Evolutionary conservation across 2,797 vertebrate species (phyloP).

Genomic region (Rhynchonycteris naso): DNA sequence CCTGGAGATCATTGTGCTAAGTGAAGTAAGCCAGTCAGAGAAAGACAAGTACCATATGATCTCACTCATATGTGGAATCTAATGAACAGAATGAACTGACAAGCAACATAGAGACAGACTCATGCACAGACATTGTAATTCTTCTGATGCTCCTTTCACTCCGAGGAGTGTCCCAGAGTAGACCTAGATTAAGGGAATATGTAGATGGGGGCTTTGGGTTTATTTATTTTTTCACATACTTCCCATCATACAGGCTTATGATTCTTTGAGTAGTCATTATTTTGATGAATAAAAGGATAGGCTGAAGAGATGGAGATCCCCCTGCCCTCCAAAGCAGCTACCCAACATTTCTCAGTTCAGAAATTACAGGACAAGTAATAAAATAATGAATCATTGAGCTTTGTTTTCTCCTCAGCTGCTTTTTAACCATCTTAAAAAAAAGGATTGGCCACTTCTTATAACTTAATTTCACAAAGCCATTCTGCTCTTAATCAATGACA

Average conservation of each 20-base stretch:
- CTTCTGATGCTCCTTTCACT: background rate
- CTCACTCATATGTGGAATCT: too few relatives aligned
- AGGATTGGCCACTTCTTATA: background rate
- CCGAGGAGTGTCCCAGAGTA: background rate
- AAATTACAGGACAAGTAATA: background rate
- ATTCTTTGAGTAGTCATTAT: background rate
- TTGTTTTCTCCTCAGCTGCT: background rate
- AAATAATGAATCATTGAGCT: background rate
- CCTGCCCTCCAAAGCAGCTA: background rate
- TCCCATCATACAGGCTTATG: background rate
- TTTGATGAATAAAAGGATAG: slow-evolving; percentile 21
- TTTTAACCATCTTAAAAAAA: background rate
- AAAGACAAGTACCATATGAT: too few relatives aligned
- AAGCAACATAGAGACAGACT: too few relatives aligned
- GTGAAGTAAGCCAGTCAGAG: too few relatives aligned
- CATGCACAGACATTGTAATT: background rate
- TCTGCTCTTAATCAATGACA: background rate
- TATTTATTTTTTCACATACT: background rate
- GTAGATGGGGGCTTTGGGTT: background rate
- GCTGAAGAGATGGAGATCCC: background rate
- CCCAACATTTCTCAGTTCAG: background rate
- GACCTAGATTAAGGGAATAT: background rate
- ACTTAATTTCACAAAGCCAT: background rate
- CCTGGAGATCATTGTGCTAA: too few relatives aligned
- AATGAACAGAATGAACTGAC: too few relatives aligned